Base-by-base conservation (phyloP, 2,888 invertebrate species). In the Nomada fucata region DNA sequence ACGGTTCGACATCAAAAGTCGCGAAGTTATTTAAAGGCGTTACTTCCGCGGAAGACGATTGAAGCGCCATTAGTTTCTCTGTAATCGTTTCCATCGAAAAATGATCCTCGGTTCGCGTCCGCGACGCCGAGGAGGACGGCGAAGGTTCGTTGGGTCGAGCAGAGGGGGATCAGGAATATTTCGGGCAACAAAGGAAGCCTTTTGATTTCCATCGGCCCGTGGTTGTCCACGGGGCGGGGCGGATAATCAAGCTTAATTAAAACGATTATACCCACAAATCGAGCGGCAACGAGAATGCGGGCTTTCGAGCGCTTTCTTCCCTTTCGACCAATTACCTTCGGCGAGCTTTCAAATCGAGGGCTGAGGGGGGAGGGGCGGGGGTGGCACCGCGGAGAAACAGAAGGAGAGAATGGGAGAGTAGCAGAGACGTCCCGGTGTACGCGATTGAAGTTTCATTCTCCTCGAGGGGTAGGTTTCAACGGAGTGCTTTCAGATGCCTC, bases 261-360 rank as follows among this genome's bases (percentile, higher is more conserved):
- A 89, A 80, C 86, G 88, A 88, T 88, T 86, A 82, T 79, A 76
- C 76, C 81, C 80, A 76, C 85, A 89, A 88, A 89, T 88, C 88
- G 85, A 77, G 79, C 83, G 87, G 77, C 78, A 88, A 79, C 75
- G 80, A 76, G 79, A 83, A 80, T 77, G 73, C 69, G 76, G 80
- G 75, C 83, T 72, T 87, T 87, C 82, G 80, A 85, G 83, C 78
- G 79, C 85, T 85, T 88, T 87, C 83, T 88, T 88, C 85, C 76
- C 85, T 88, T 88, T 85, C 85, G 76, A 79, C 77, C 88, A 88
- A 88, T 88, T 89, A 87, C 82, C 76, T 85, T 77, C 57, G 26
- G 44, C 76, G 77, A 78, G 82, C 83, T 83, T 83, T 88, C 68
- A 57, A 78, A 73, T 69, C 76, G 87, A 80, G 79, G 85, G 83